Conservation (phyloP, 2,113 vertebrate species). For the Otolemur garnettii region DNA sequence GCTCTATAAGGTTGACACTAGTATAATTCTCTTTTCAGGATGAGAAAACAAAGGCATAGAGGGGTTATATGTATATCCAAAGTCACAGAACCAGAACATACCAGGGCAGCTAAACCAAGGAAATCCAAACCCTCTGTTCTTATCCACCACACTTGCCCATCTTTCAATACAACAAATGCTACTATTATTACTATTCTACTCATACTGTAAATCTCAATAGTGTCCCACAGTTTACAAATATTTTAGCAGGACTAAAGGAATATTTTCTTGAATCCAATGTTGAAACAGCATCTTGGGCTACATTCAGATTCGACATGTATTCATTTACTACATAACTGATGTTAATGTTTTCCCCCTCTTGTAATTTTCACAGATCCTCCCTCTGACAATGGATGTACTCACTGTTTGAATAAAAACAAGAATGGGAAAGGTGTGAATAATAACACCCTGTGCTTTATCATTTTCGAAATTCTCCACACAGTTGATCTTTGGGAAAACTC, state of each 20-base stretch:
- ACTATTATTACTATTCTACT: neutral
- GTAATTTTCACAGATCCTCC: neutral
- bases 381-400: neutral
- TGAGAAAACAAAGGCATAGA: neutral
- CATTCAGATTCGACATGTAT: constrained; percentile 2
- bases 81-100: neutral
- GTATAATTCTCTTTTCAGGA: neutral
- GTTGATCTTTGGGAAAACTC: constrained; percentile 23
- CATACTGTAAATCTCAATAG: neutral
- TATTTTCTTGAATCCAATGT: neutral
- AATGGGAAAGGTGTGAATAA: neutral
- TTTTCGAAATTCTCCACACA: neutral
- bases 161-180: neutral
- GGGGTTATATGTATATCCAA: no score
- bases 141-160: no score
- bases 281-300: neutral
- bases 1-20: neutral
- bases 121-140: neutral
- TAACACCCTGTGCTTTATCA: neutral
- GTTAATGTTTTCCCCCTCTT: neutral
- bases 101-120: neutral
- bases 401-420: neutral
- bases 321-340: neutral
- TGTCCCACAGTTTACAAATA: neutral
- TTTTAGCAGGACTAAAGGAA: neutral